phyloP scores from a whole-genome alignment of 2,797 vertebrate genomes.

The Mormyrus hasselquistii region DNA sequence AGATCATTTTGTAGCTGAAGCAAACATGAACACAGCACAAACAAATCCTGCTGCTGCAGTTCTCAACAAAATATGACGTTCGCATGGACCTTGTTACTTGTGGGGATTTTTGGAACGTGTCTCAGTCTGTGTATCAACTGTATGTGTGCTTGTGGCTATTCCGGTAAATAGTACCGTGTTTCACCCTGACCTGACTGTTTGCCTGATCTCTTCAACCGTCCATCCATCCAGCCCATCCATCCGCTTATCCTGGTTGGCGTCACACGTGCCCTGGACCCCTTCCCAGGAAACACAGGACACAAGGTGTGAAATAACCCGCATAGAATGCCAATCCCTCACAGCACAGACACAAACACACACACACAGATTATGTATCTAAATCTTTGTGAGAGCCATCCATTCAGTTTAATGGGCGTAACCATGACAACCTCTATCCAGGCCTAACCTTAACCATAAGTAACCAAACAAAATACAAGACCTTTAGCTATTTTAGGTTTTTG shows the following conservation, averaged over 20 bases:
- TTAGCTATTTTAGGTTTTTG: neutral
- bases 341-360: neutral
- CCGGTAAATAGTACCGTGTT: constrained; percentile 25
- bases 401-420: neutral
- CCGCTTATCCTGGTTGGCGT: neutral
- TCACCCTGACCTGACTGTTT: constrained; percentile 9
- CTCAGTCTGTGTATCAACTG: neutral
- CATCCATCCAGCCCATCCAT: neutral
- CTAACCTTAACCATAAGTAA: neutral
- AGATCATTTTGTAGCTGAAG: neutral
- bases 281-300: neutral
- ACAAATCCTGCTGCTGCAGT: neutral
- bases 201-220: neutral
- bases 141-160: neutral
- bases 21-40: neutral
- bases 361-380: neutral
- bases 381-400: neutral
- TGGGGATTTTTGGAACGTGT: neutral
- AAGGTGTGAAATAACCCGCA: neutral
- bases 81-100: neutral
- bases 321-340: neutral
- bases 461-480: neutral
- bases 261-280: neutral
- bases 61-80: neutral
- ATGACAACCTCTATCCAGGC: neutral